phyloP scores from a whole-genome alignment of 2,797 vertebrate species.

The Anabas testudineus region DNA sequence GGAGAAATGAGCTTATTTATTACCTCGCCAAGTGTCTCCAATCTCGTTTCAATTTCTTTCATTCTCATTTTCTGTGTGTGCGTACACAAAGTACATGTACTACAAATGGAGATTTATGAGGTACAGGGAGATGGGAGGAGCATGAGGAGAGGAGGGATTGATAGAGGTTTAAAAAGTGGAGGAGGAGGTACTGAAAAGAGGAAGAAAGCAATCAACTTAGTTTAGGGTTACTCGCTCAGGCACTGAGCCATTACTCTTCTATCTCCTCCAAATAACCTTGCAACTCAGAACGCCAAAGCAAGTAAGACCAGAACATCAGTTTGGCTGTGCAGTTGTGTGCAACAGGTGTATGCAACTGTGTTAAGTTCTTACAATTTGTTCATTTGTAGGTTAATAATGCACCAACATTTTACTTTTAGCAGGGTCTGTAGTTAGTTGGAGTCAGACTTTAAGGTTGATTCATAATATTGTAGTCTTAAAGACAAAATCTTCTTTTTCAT shows the following conservation, averaged over 20 bases:
- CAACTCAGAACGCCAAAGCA: slow-evolving; percentile 54
- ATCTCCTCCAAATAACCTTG: slow-evolving; percentile 68
- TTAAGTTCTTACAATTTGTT: too few species aligned
- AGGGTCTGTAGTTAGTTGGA: too few species aligned
- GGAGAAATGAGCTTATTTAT: slow-evolving; percentile 54
- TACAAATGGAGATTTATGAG: slow-evolving; percentile 64
- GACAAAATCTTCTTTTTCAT: too few species aligned
- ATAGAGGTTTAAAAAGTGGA: slow-evolving; percentile 48
- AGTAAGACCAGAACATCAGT: slow-evolving; percentile 44
- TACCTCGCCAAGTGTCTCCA: slow-evolving; percentile 51
- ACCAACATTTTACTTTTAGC: too few species aligned
- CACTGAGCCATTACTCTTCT: slow-evolving; percentile 67
- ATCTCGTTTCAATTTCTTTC: slow-evolving; percentile 30
- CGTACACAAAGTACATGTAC: slow-evolving; percentile 56
- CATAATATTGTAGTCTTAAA: too few species aligned
- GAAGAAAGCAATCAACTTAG: slow-evolving; percentile 77
- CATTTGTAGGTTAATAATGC: too few species aligned
- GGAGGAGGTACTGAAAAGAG: slow-evolving; percentile 58
- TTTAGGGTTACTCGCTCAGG: slow-evolving; percentile 62
- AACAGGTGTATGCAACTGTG: not conserved
- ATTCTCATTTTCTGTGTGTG: slow-evolving; percentile 1
- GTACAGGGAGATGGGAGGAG: slow-evolving; percentile 57
- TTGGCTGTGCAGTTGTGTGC: not conserved
- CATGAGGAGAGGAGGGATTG: slow-evolving; percentile 27
- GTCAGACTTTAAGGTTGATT: too few species aligned